Evolutionary conservation across 2,113 vertebrate genomes (phyloP).

Genomic region (Shinisaurus crocodilurus): DNA sequence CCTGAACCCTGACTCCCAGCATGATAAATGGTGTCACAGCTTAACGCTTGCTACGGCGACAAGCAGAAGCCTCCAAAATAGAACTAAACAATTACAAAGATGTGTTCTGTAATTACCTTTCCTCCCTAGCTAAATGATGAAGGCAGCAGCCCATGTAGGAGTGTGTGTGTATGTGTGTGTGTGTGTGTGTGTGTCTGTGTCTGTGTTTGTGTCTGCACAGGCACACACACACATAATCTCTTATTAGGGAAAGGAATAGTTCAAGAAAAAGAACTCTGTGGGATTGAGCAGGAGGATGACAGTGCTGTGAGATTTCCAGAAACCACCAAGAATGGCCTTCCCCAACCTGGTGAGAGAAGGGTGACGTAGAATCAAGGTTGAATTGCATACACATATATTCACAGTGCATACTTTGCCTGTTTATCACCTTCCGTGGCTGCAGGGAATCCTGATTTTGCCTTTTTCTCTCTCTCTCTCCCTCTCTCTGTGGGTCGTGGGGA

Average conservation of each 20-base stretch:
- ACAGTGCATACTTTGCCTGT: neutral
- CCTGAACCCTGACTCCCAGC: constrained; percentile 64
- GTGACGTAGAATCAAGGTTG: neutral
- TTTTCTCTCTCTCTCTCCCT: no score
- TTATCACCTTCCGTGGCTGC: neutral
- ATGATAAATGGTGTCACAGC: constrained; percentile 69
- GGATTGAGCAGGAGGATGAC: no score
- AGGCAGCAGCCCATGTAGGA: constrained; percentile 49
- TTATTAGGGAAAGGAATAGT: neutral
- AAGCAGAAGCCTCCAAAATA: constrained; percentile 63
- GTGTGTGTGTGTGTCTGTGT: no score
- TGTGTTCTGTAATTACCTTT: constrained; percentile 66
- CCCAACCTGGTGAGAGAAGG: no score
- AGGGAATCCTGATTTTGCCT: neutral
- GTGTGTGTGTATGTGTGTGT: constrained; percentile 56
- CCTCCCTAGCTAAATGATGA: constrained; percentile 57
- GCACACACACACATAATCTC: neutral
- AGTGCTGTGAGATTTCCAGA: neutral
- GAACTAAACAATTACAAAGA: constrained; percentile 65
- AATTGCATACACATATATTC: neutral
- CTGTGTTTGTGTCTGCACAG: neutral
- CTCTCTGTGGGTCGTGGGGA: neutral
- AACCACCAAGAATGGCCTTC: no score
- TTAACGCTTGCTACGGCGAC: constrained; percentile 43
- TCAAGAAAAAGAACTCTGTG: neutral